Base-by-base conservation (phyloP, 2,888 invertebrate species). In the Chymomyza caudatula region DNA sequence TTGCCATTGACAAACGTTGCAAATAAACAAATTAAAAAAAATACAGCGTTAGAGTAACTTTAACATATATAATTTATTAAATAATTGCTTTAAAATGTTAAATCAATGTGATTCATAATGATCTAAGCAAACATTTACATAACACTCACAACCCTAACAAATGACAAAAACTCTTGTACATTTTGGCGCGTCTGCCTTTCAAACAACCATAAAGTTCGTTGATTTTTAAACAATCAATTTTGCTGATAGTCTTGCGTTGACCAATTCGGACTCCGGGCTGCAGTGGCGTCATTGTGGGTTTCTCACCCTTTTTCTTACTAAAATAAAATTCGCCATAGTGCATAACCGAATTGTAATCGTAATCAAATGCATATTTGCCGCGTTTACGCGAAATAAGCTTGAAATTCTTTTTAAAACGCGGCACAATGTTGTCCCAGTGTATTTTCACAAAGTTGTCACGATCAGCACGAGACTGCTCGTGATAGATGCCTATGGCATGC, bases 401-500 rank as follows among this genome's bases (percentile, higher is more conserved):
- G 77, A 94, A 94, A 84, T 94, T 94, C 37, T 92, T 91, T 59
- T 92, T 90, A 78, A 92, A 94, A 63, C 91, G 93, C 90, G 91
- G 78, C 88, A 91, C 82, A 66, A 88, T 90, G 86, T 95, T 95
- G 5, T 94, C 93, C 77, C 92, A 91, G 75, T 94, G 93, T 49
- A 96, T 92, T 79, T 93, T 93, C 1, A 96, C 94, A 84, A 78
- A 89, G 62, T 88, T 86, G 63, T 89, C 90, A 92, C 96, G 91
- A 89, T 96, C 96, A 52, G 94, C 93, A 65, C 96, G 90, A 0
- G 94, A 94, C 78, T 96, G 96, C 85, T 96, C 96, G 86, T 96
- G 96, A 89, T 95, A 95, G 66, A 96, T 93, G 6, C 96, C 95
- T n/a, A 95, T 90, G 0, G 94, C 94, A 83, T 96, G 96, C 93